These are phyloP conservation scores for Theristicus caerulescens DNA, from an alignment of 2,113 vertebrate species.

Conservation along the genomic window DNA sequence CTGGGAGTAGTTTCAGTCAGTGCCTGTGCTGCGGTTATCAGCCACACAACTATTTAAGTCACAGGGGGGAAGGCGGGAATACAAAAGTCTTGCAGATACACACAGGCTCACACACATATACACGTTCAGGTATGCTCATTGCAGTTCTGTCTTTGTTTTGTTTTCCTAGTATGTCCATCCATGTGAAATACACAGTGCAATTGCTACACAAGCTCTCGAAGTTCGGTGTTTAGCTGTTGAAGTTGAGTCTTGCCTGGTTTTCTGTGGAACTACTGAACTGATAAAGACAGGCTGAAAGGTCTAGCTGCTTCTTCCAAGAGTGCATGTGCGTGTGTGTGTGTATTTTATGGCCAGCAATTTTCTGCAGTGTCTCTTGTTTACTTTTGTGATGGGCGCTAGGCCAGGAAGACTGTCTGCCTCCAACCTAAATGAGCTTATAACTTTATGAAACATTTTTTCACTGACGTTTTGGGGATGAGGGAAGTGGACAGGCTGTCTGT, in stretches of 20 bases:
- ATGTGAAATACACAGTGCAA: background rate
- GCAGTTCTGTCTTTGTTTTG: background rate
- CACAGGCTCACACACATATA: fast-evolving
- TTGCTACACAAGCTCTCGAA: background rate
- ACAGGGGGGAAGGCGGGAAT: background rate
- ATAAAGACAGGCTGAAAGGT: conserved; percentile 6
- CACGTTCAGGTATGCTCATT: background rate
- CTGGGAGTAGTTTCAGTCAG: background rate
- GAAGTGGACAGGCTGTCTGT: background rate
- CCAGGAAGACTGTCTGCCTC: conserved; percentile 62
- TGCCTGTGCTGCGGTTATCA: background rate
- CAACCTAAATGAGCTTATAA: conserved; percentile 37
- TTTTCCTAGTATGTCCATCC: background rate
- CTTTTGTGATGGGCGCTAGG: conserved; percentile 20
- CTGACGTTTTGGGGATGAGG: conserved; percentile 14
- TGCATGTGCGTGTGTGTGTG: fast-evolving
- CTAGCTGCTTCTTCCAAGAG: background rate
- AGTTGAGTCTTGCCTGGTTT: background rate
- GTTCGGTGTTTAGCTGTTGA: fast-evolving
- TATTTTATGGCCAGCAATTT: background rate
- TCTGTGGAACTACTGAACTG: conserved; percentile 47
- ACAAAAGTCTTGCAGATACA: background rate
- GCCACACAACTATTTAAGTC: background rate
- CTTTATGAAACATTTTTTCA: conserved; percentile 37
- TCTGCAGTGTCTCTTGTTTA: conserved; percentile 35